phyloP scores from a whole-genome alignment of 2,113 vertebrate genomes.

The Grallaria varia region DNA sequence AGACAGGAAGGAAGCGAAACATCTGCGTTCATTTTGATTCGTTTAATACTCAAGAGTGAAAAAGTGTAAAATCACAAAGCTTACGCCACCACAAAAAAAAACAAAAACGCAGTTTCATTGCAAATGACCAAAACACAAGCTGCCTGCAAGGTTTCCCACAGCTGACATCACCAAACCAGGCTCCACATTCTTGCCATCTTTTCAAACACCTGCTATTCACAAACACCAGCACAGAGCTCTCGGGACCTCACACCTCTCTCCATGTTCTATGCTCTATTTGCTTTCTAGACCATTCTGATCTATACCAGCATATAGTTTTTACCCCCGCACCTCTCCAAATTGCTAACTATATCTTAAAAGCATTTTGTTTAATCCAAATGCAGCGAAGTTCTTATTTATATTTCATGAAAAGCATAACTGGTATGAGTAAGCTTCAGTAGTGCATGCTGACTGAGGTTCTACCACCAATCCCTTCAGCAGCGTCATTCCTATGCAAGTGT shows the following conservation, averaged over 20 bases:
- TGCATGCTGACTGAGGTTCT: neutral
- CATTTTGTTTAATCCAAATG: constrained; percentile 17
- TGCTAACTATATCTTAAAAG: neutral
- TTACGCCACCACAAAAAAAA: constrained; percentile 41
- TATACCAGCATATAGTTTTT: neutral
- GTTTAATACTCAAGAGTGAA: constrained; percentile 70
- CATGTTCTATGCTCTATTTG: neutral
- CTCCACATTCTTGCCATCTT: constrained; percentile 57
- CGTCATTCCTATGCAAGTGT: neutral
- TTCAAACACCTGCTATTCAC: constrained; percentile 58
- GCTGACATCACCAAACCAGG: constrained; percentile 33
- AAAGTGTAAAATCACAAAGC: constrained; percentile 71
- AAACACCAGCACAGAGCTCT: constrained; percentile 9
- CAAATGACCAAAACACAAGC: constrained; percentile 57
- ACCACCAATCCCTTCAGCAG: neutral
- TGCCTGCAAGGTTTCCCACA: constrained; percentile 41
- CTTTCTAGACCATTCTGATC: constrained; percentile 37
- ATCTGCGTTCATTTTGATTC: constrained; percentile 21
- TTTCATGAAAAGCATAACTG: constrained; percentile 12
- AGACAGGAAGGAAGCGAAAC: neutral
- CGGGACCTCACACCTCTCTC: neutral
- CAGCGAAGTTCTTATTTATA: neutral
- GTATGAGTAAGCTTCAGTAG: constrained; percentile 4
- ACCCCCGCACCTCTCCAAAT: neutral
- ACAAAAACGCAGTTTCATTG: constrained; percentile 26